Evolutionary conservation across 2,113 vertebrate genomes (phyloP).

Genomic region (Elephas maximus): DNA sequence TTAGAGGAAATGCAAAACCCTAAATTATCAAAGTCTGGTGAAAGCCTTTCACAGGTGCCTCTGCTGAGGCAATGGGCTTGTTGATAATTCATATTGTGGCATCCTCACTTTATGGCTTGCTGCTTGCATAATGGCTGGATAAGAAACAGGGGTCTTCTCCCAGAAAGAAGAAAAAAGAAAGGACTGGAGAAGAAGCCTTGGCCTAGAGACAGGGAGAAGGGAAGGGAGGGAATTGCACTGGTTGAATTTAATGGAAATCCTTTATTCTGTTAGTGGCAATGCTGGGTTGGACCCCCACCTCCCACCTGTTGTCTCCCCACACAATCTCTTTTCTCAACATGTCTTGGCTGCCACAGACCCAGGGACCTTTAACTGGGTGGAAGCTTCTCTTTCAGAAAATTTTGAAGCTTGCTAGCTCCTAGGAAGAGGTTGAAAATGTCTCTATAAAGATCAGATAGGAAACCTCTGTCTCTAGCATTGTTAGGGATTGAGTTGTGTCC

Average conservation of each 20-base stretch:
- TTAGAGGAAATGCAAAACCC: slow-evolving; percentile 86
- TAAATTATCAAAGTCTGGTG: slow-evolving; percentile 85
- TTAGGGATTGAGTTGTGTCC: not conserved
- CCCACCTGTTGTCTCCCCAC: not conserved
- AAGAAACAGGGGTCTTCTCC: slow-evolving; percentile 44
- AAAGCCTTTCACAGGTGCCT: slow-evolving; percentile 82
- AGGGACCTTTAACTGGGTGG: not conserved
- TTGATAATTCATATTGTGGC: slow-evolving; percentile 84
- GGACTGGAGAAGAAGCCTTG: no score
- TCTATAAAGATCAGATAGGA: not conserved
- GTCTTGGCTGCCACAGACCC: not conserved
- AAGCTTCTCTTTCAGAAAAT: not conserved
- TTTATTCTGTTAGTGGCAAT: not conserved
- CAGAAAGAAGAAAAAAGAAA: not conserved
- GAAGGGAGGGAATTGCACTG: accelerated
- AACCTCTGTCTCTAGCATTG: not conserved
- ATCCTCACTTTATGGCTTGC: slow-evolving; percentile 68
- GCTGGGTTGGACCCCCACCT: not conserved
- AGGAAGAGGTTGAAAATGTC: not conserved
- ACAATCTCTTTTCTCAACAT: not conserved
- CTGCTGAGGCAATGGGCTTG: slow-evolving; percentile 79
- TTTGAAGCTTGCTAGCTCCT: not conserved
- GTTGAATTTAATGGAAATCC: not conserved
- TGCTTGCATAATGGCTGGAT: slow-evolving; percentile 71
- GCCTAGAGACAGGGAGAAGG: not conserved